Evolutionary conservation across 1,140 invertebrate species (phyloP), one percentile per base, ranked within the genome.

Genomic region (Drosophila elegans): DNA sequence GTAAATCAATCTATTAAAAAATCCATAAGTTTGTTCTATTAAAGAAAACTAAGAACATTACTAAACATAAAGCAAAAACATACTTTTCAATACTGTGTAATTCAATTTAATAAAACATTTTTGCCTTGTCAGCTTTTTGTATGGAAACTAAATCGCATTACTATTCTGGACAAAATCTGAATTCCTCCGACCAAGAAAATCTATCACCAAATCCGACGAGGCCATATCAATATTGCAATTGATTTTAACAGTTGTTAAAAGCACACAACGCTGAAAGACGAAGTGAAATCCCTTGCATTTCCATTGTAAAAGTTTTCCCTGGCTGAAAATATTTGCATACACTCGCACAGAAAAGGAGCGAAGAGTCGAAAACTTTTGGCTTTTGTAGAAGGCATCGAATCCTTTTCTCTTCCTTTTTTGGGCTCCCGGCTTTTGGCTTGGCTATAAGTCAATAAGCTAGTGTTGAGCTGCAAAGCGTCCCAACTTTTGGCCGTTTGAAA

Each of bases 221-320:
- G 67, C 48, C 71, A 77, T 79, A 83, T 88, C 76, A 83, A 86
- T 86, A 86, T 66, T 66, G 84, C 83, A 83, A 86, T 86, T 88
- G 83, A 73, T 83, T 88, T 88, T 74, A 88, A 83, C 83, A 73
- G 83, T 86, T 86, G 83, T 86, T 86, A 76, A 88, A 72, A 71
- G 79, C 83, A 73, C 69, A 68, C 45, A 72, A 56, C 21, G 38
- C 34, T 36, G 60, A 49, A 52, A 41, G 62, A 44, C 60, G 38
- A 45, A 56, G 67, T 73, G 53, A 74, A 75, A 77, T 42, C 25
- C 34, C 34, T n/a, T 16, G 60, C 53, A 49, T 76, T 88, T 77
- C 67, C 61, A 88, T 83, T 88, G 84, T 73, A 54, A 64, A 86
- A 82, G 69, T 85, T 86, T 69, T 38, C 54, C 57, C 53, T 59